Percentiles rank a stretch among this genome's conserved stretches.
These are phyloP conservation scores for Acanthornis magna DNA, from an alignment of 2,797 vertebrate species.

Conservation along the genomic window DNA sequence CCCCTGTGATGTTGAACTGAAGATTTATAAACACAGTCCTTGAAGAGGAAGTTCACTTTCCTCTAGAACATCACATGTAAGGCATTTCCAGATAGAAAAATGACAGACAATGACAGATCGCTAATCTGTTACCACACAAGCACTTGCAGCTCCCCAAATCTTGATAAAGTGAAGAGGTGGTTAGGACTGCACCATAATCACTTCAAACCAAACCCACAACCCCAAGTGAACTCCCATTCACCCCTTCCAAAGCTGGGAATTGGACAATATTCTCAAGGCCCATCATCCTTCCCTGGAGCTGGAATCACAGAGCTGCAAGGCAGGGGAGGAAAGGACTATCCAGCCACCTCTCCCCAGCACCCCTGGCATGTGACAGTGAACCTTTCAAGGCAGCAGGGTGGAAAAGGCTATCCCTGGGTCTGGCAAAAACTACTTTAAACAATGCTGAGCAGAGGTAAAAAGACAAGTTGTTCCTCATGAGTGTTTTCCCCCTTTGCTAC, in stretches of 20 bases:
- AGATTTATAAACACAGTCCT: neutral
- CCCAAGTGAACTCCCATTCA: neutral
- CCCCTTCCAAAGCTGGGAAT: neutral
- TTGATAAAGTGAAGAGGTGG: neutral
- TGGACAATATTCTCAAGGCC: neutral
- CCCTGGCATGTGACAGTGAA: neutral
- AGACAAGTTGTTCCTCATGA: neutral
- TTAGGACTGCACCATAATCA: neutral
- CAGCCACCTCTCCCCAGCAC: neutral
- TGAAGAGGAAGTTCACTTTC: neutral
- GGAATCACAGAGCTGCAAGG: neutral
- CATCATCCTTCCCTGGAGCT: neutral
- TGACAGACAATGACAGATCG: rapidly evolving
- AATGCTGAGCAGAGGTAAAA: neutral
- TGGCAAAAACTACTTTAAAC: neutral
- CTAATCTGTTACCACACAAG: neutral
- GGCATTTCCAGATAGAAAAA: neutral
- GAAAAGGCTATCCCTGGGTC: neutral
- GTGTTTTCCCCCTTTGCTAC: neutral
- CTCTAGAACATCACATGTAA: neutral
- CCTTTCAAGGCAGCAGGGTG: neutral
- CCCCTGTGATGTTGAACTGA: neutral
- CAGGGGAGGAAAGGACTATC: neutral
- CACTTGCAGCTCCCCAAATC: neutral
- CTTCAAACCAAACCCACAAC: neutral